Base-by-base conservation (phyloP, 1,140 invertebrate species). In the Drosophila chauvacae region DNA sequence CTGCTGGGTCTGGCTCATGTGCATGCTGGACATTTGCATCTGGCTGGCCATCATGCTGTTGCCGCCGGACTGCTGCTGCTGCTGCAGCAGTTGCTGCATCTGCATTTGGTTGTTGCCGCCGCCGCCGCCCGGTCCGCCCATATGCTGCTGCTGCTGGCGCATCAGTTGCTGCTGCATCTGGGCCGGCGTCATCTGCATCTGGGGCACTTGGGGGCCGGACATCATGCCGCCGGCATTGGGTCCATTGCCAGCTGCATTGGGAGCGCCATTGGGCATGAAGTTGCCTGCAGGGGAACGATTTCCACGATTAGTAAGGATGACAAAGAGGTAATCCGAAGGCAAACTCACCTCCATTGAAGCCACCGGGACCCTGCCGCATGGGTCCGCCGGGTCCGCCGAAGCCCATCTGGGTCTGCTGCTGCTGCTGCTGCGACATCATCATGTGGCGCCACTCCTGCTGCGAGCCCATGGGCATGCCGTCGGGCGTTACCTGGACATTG, bases 361-460 rank as follows among this genome's bases (percentile, higher is more conserved):
- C 94, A 59, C 95, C 94, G 77, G 95, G 95, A 71, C 95, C 94
- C 45, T 95, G 95, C 53, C 95, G 92, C 93, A 92, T 92, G 16
- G 84, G 84, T n/a, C 76, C 80, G 5, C 85, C 85, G 0, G 79
- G 80, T 10, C 80, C 81, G 65, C 95, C 93, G 88, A 95, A 95
- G 80, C 93, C 93, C 65, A 92, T 93, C 50, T 90, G 93, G 2
- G 9, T 48, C 78, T 96, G 95, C 80, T 96, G 95, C 82, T 30
- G 95, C 80, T 30, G 30, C 30, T 56, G 95, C 75, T 90, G 85
- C 68, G 95, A 94, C 93, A 96, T 95, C 93, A 96, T 94, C 79
- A 96, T 92, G 72, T 95, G 93, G 62, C 96, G 96, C 59, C 96
- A 93, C 95, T 96, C 96, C 92, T 94, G 93, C 94, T 93, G 93